phyloP scores from a whole-genome alignment of 2,888 invertebrate species.

The Drepanosiphum platanoidis region DNA sequence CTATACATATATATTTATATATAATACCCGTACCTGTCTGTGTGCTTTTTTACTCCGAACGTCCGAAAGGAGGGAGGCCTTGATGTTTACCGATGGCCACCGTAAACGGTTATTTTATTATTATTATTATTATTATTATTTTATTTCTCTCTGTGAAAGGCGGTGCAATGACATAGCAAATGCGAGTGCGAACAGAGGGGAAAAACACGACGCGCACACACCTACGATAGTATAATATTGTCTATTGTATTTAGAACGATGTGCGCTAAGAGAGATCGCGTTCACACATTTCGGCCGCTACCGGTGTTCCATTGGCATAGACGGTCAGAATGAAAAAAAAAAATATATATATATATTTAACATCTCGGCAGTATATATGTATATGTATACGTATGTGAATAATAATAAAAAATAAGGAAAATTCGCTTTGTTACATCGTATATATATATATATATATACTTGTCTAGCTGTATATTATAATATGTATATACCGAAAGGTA shows the following conservation, averaged over 20 bases:
- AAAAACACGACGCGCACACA: constrained; percentile 32
- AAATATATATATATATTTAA: too few relatives aligned
- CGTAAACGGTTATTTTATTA: constrained; percentile 55
- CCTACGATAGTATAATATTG: background rate
- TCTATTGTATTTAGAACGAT: constrained; percentile 46
- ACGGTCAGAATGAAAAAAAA: background rate
- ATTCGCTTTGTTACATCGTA: constrained; percentile 34
- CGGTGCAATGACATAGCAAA: constrained; percentile 55
- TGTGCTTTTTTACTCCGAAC: constrained; percentile 53
- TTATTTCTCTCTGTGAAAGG: constrained; percentile 53
- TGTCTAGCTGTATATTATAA: background rate
- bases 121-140: constrained; percentile 22
- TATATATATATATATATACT: background rate
- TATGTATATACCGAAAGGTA: background rate
- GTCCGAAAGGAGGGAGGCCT: constrained; percentile 33
- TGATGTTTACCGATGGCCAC: constrained; percentile 62
- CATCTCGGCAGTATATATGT: background rate
- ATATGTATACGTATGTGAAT: too few relatives aligned
- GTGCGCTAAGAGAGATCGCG: constrained; percentile 49
- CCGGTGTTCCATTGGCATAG: constrained; percentile 39
- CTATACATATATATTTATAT: background rate
- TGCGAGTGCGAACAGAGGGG: constrained; percentile 5
- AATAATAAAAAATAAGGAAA: constrained; percentile 20
- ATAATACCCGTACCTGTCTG: background rate
- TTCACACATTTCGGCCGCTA: constrained; percentile 44